Conservation (phyloP, 2,797 vertebrate genomes). For the Acanthopagrus latus region DNA sequence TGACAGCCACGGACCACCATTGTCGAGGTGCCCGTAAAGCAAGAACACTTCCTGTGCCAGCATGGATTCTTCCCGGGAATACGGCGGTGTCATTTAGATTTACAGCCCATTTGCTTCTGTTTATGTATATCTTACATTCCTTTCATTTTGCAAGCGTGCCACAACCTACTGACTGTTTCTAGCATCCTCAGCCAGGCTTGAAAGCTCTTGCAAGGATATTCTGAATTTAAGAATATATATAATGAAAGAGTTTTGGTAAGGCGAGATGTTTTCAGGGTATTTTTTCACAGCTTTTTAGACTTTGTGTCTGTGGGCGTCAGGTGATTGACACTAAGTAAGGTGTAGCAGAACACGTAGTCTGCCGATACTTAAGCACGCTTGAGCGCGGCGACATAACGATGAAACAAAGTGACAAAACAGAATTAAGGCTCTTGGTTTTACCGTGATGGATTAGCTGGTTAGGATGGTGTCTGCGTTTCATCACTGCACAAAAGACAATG, state of each 20-base stretch:
- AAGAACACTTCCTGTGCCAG: conserved; percentile 35
- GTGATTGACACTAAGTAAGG: conserved; percentile 17
- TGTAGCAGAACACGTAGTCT: background rate
- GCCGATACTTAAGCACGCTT: conserved; percentile 15
- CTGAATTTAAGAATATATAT: background rate
- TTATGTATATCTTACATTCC: conserved; percentile 56
- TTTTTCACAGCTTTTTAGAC: background rate
- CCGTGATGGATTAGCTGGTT: conserved; percentile 12
- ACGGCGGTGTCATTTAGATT: conserved; percentile 44
- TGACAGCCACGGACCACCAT: conserved; percentile 45
- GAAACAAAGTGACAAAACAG: conserved; percentile 29
- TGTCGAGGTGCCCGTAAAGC: conserved; percentile 33
- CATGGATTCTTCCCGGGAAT: conserved; percentile 25
- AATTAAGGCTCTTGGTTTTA: conserved; percentile 16
- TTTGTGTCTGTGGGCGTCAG: conserved; percentile 5
- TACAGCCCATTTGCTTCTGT: conserved; percentile 55
- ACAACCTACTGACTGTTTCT: conserved; percentile 11
- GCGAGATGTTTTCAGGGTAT: background rate
- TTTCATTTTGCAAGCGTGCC: conserved; percentile 37
- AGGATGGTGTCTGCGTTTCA: conserved; percentile 4
- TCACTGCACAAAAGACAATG: conserved; percentile 9
- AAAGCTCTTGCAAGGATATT: conserved; percentile 6
- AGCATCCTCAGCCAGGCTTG: background rate
- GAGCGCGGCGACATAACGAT: background rate
- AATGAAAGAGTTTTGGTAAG: background rate